phyloP scores from a whole-genome alignment of 1,140 invertebrate genomes.

The Galleria mellonella region DNA sequence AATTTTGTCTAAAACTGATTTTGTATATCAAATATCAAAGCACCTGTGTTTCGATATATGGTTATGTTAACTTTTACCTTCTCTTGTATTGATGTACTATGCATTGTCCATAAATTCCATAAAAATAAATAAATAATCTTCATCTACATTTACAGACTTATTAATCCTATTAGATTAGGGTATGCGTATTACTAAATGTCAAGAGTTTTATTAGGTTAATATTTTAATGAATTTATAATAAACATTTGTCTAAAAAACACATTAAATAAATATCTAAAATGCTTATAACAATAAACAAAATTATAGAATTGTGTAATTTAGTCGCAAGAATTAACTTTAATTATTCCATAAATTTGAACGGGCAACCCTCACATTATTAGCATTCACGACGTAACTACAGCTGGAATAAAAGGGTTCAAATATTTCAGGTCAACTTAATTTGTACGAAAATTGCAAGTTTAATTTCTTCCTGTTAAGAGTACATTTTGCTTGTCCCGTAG shows the following conservation, averaged over 20 bases:
- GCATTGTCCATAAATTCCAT: too few species aligned
- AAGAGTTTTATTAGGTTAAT: too few species aligned
- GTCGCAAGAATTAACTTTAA: conserved; percentile 60
- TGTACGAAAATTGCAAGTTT: conserved; percentile 55
- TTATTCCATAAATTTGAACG: conserved; percentile 68
- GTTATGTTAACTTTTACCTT: too few species aligned
- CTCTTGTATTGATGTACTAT: too few species aligned
- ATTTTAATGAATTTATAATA: too few species aligned
- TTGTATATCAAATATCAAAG: too few species aligned
- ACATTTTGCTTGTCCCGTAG: conserved; percentile 41
- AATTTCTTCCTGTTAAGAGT: conserved; percentile 53
- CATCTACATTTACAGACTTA: too few species aligned
- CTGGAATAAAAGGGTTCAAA: conserved; percentile 63
- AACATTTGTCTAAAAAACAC: background rate
- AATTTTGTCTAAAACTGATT: too few species aligned
- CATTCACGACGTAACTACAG: conserved; percentile 62
- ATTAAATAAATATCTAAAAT: conserved; percentile 2
- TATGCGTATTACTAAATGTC: too few species aligned
- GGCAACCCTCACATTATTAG: conserved; percentile 62
- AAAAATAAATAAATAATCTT: too few species aligned
- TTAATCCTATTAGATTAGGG: too few species aligned
- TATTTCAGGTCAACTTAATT: conserved; percentile 63
- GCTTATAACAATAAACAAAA: conserved; percentile 16
- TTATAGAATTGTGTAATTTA: conserved; percentile 45
- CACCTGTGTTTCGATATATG: too few species aligned